Conservation (phyloP, 2,888 invertebrate genomes). For the Noctua pronuba region DNA sequence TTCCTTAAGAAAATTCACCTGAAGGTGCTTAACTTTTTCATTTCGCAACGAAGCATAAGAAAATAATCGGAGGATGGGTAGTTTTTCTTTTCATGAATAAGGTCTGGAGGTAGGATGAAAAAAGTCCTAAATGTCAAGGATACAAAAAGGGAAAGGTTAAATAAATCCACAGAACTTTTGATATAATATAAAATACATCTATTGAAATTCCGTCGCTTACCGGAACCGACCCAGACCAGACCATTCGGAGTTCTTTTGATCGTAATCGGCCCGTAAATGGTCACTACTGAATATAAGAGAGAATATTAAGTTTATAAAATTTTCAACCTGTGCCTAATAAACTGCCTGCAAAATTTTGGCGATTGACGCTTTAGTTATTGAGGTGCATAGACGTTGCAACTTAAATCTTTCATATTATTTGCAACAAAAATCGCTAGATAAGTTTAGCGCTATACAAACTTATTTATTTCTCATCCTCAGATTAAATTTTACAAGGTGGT, state of each 20-base stretch:
- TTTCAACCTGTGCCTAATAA: neutral
- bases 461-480: neutral
- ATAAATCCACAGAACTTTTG: conserved; percentile 31
- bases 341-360: neutral
- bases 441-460: neutral
- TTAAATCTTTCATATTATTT: neutral
- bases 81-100: conserved; percentile 31
- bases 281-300: neutral
- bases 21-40: neutral
- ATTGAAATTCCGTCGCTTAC: conserved; percentile 40
- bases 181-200: conserved; percentile 9
- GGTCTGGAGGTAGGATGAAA: conserved; percentile 16
- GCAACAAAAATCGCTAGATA: neutral
- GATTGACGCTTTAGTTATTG: neutral
- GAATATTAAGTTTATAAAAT: neutral
- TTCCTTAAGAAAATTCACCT: neutral
- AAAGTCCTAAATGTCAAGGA: conserved; percentile 42
- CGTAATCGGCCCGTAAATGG: conserved; percentile 20
- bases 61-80: conserved; percentile 19
- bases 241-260: conserved; percentile 24
- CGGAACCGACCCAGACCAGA: conserved; percentile 35
- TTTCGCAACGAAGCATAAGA: neutral
- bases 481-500: neutral
- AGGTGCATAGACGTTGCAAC: neutral
- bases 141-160: conserved; percentile 40